A percentile compares a stretch with the other conserved stretches of the same genome.
Evolutionary conservation across 1,140 invertebrate genomes (phyloP).

Genomic region (Bombus ignitus): DNA sequence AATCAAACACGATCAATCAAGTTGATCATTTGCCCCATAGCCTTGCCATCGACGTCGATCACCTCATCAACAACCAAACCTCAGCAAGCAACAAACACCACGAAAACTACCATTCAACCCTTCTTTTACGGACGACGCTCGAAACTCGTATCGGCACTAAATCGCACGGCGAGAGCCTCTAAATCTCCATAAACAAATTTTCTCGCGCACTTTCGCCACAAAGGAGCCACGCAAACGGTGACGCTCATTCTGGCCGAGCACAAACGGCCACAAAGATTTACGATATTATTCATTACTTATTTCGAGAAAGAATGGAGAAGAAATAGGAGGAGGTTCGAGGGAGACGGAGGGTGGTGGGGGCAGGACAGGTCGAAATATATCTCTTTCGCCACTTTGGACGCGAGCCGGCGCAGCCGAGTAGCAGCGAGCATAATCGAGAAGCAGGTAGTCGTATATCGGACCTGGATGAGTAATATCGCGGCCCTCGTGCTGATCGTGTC

Average conservation of each 20-base stretch:
- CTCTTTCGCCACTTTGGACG: slow-evolving; percentile 59
- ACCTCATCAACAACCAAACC: neutral
- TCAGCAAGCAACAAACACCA: neutral
- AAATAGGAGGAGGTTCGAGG: neutral
- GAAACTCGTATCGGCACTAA: neutral
- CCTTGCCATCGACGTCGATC: neutral
- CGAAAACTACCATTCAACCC: neutral
- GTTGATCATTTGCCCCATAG: neutral
- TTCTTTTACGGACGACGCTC: neutral
- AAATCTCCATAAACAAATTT: slow-evolving; percentile 50
- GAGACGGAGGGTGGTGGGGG: neutral
- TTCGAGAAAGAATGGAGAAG: slow-evolving; percentile 42
- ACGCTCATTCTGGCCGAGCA: neutral
- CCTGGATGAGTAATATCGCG: slow-evolving; percentile 66
- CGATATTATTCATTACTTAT: slow-evolving; percentile 57
- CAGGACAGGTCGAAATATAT: slow-evolving; percentile 53
- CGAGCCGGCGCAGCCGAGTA: slow-evolving; percentile 58
- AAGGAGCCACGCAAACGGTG: slow-evolving; percentile 21
- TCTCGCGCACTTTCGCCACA: slow-evolving; percentile 43
- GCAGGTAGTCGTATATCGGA: slow-evolving; percentile 67
- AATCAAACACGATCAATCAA: neutral
- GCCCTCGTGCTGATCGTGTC: slow-evolving; percentile 57
- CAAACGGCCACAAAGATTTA: slow-evolving; percentile 26
- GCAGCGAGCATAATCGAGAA: slow-evolving; percentile 65
- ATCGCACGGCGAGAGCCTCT: neutral